Evolutionary conservation across 1,140 invertebrate species (phyloP).

Genomic region (Yoshiicerus persimilis): DNA sequence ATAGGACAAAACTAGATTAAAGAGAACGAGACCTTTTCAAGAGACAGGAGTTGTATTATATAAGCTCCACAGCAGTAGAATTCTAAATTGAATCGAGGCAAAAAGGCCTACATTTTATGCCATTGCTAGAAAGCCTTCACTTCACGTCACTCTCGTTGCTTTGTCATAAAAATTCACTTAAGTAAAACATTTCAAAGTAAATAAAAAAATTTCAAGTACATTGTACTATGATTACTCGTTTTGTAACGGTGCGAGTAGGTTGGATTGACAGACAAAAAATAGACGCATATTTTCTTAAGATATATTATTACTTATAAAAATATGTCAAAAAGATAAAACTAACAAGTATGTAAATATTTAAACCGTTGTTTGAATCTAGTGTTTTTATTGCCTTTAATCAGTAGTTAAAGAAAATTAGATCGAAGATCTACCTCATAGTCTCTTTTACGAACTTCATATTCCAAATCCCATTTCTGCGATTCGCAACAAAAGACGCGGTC

Average conservation of each 20-base stretch:
- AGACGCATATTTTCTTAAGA: background rate
- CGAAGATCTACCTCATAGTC: constrained; percentile 84
- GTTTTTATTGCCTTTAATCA: background rate
- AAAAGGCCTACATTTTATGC: constrained; percentile 37
- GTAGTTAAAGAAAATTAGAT: background rate
- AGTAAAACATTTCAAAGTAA: background rate
- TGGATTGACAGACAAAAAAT: background rate
- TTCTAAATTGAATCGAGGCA: background rate
- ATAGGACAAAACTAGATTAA: background rate
- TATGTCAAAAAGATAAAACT: background rate
- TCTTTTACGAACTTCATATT: constrained; percentile 96
- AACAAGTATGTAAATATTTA: background rate
- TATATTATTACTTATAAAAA: background rate
- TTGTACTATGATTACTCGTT: background rate
- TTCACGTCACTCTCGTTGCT: constrained; percentile 15
- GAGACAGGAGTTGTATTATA: background rate
- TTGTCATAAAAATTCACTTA: background rate
- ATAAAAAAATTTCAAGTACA: background rate
- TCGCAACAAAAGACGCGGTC: constrained; percentile 93
- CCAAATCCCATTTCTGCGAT: constrained; percentile 99
- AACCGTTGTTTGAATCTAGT: no score
- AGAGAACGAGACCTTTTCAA: background rate
- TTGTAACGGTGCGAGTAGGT: background rate
- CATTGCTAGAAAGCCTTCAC: constrained; percentile 33
- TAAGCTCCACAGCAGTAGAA: background rate